Evolutionary conservation across 1,140 invertebrate species (phyloP).

Genomic region (Zeugodacus cucurbitae): DNA sequence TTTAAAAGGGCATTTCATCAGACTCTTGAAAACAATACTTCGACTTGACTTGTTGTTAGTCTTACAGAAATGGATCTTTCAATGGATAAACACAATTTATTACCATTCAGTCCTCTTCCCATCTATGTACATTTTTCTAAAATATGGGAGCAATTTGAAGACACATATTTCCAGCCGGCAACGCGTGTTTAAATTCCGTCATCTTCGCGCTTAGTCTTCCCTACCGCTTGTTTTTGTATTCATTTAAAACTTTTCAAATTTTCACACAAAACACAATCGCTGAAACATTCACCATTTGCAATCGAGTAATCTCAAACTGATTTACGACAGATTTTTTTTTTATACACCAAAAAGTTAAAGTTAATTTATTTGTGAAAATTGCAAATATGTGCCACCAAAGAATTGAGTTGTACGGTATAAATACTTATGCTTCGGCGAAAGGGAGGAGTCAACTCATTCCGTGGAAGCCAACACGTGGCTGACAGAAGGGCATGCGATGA

Average conservation of each 20-base stretch:
- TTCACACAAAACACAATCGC: neutral
- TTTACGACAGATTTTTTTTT: constrained; percentile 19
- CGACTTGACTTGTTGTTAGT: too few species aligned
- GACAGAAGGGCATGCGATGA: neutral
- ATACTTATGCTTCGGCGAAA: neutral
- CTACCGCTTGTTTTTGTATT: neutral
- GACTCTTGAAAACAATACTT: too few species aligned
- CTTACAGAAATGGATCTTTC: too few species aligned
- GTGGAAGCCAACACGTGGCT: neutral
- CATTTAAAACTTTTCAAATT: neutral
- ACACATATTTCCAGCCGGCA: too few species aligned
- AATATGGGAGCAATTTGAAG: too few species aligned
- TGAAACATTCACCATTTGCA: neutral
- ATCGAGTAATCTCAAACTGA: constrained; percentile 1
- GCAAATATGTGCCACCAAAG: neutral
- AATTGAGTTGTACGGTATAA: neutral
- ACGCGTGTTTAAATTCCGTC: too few species aligned
- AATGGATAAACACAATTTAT: too few species aligned
- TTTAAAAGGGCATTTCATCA: too few species aligned
- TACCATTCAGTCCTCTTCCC: too few species aligned
- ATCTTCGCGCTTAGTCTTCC: too few species aligned
- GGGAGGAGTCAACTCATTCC: neutral
- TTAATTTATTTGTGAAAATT: constrained; percentile 33
- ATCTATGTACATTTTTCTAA: too few species aligned
- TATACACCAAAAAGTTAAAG: constrained; percentile 5